Conservation (phyloP, 2,888 invertebrate genomes). For the Ganaspis brasiliensis region DNA sequence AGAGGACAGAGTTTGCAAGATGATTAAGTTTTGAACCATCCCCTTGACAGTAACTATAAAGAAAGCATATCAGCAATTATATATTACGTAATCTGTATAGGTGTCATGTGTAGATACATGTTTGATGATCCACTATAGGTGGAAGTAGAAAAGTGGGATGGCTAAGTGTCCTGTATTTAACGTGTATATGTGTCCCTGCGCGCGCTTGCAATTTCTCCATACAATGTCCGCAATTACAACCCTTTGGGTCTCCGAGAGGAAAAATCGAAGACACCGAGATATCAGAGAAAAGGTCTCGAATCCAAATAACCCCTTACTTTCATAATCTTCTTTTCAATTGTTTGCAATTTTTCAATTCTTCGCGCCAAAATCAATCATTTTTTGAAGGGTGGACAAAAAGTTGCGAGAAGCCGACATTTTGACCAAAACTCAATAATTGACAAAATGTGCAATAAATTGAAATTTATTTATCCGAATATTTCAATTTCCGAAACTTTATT, state of each 20-base stretch:
- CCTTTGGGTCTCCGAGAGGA: constrained; percentile 55
- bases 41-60: background rate
- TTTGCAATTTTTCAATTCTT: too few relatives aligned
- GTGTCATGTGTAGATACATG: background rate
- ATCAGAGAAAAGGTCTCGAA: too few relatives aligned
- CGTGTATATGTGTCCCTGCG: constrained; percentile 8
- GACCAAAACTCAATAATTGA: too few relatives aligned
- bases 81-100: background rate
- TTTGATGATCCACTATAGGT: background rate
- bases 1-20: constrained; percentile 11
- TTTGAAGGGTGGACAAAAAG: too few relatives aligned
- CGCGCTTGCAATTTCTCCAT: constrained; percentile 49
- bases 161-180: constrained; percentile 53
- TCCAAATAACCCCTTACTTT: too few relatives aligned
- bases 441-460: too few relatives aligned
- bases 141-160: constrained; percentile 45
- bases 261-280: constrained; percentile 50
- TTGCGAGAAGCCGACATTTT: too few relatives aligned
- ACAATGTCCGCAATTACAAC: constrained; percentile 63
- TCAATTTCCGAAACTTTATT: too few relatives aligned
- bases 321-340: too few relatives aligned
- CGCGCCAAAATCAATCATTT: too few relatives aligned
- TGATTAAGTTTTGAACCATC: background rate
- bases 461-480: too few relatives aligned
- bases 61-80: background rate